Base-by-base conservation (phyloP, 1,140 invertebrate genomes). In the Parapsyche elsis region DNA sequence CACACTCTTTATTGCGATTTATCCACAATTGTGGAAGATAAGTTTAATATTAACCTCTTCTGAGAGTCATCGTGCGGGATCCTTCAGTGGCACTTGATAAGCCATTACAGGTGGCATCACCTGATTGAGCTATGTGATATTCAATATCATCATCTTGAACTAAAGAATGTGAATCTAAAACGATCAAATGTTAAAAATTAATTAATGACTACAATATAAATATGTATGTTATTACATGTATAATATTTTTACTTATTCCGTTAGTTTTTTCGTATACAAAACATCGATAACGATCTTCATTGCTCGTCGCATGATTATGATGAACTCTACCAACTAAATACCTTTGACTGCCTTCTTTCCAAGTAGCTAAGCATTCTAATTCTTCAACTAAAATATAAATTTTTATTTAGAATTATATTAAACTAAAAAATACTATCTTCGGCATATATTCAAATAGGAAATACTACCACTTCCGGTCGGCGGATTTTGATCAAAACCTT, bases 201-300 rank as follows among this genome's bases (percentile, higher is more conserved):
- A 38, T 38, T 38, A n/a, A n/a, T n/a, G n/a, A n/a, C n/a, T 7
- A 38, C 1, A 38, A 38, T n/a, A 67, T 24, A 64, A 64, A 61
- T 4, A 76, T 4, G 7, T 38, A 38, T 38, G 30, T 4, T 38
- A 38, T 4, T 38, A 4, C 30, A 38, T 38, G 30, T 53, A 76
- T 1, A 24, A 9, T 24, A 14, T 82, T 85, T 86, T 88, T 86
- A 89, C 87, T 87, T 84, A 89, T 88, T 87, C 88, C 88, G 81
- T 88, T 89, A 21, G 91, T 93, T 89, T 94, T 94, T 88, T 96
- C 95, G 88, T 95, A 96, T 45, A 97, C 95, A 89, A 97, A 98
- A 90, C 96, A 97, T 80, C 96, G 91, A 88, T 96, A 98, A 77
- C 94, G 92, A 87, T 97, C 96, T 87, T 97, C 96, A 88, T 96